Conservation (phyloP, 2,113 vertebrate genomes). For the Coturnix japonica region DNA sequence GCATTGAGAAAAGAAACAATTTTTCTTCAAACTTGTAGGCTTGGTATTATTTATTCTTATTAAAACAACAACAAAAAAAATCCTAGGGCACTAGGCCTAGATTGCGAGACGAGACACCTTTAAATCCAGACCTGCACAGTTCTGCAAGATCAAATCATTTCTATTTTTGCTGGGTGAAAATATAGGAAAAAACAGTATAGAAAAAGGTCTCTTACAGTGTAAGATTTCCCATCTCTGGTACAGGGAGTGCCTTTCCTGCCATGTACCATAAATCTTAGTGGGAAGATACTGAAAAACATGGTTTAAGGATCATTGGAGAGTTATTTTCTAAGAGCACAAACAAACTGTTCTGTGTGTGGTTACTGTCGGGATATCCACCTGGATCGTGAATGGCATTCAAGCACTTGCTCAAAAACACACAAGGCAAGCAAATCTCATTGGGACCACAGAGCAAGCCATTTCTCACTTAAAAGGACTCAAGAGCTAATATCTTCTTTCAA, state of each 20-base stretch:
- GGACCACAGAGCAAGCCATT: conserved; percentile 59
- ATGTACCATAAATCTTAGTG: not conserved
- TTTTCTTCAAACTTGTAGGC: not conserved
- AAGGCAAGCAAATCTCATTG: conserved; percentile 44
- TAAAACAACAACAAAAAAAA: conserved; percentile 8
- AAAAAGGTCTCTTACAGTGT: conserved; percentile 8
- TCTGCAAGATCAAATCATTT: conserved; percentile 25
- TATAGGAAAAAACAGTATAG: conserved; percentile 57
- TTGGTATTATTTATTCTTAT: conserved; percentile 30
- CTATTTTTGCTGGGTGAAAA: conserved; percentile 3
- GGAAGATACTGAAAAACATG: not conserved
- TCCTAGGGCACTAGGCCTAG: not conserved
- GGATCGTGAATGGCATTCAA: not conserved
- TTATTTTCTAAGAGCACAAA: not conserved
- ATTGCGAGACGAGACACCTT: conserved; percentile 1
- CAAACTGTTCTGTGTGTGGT: not conserved
- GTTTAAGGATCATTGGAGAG: not conserved
- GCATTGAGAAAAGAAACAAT: not conserved
- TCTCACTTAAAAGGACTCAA: conserved; percentile 52
- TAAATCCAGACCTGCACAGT: conserved; percentile 6
- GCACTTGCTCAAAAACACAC: conserved; percentile 40
- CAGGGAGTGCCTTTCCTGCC: not conserved
- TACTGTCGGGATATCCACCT: not conserved
- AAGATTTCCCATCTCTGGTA: not conserved
- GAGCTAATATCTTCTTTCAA: conserved; percentile 79